Evolutionary conservation across 2,113 vertebrate genomes (phyloP).

Genomic region (Parus major): DNA sequence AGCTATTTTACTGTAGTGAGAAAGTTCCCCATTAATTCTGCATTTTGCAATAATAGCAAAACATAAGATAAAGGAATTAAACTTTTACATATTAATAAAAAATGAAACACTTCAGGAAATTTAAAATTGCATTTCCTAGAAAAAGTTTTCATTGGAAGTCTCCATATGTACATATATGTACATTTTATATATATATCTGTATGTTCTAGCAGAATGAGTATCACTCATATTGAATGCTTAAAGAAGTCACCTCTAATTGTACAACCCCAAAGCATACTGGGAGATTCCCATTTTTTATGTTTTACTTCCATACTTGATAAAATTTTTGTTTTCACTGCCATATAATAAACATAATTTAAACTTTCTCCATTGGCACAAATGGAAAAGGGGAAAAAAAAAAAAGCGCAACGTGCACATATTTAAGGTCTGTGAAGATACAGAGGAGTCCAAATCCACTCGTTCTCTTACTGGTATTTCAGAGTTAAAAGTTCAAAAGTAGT

Average conservation of each 20-base stretch:
- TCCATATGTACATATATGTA: not conserved
- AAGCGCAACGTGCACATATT: not conserved
- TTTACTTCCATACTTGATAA: not conserved
- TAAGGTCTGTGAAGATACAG: not conserved
- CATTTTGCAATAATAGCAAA: not conserved
- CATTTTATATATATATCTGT: not conserved
- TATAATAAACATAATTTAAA: not conserved
- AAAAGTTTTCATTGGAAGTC: not conserved
- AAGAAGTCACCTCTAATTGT: not conserved
- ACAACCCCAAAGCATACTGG: not conserved
- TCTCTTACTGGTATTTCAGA: not conserved
- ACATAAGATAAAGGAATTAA: not conserved
- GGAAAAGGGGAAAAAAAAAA: not conserved
- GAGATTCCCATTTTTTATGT: not conserved
- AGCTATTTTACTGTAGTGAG: not conserved
- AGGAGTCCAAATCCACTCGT: not conserved
- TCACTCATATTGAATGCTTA: not conserved
- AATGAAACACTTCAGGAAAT: not conserved
- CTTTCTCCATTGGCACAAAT: fast-evolving
- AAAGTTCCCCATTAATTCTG: not conserved
- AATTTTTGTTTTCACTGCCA: not conserved
- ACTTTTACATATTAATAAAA: not conserved
- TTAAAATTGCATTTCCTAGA: not conserved
- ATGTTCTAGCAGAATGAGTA: not conserved
- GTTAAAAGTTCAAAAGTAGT: not conserved